Conservation (phyloP, 2,113 vertebrate genomes). For the Actenoides lindsayi region DNA sequence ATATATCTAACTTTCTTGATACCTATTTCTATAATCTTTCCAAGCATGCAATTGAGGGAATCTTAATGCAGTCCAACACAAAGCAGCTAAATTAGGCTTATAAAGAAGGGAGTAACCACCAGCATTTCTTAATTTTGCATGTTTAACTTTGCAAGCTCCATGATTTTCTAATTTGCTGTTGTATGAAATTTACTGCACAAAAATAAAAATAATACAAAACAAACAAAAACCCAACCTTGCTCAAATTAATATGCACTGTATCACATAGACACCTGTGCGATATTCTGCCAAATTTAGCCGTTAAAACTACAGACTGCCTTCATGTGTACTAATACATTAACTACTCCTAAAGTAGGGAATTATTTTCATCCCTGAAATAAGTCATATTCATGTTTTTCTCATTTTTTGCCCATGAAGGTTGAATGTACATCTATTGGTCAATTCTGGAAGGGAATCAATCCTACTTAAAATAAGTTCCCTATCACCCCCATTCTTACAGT, state of each 20-base stretch:
- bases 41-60: background rate
- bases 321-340: background rate
- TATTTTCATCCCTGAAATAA: background rate
- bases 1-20: background rate
- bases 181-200: background rate
- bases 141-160: background rate
- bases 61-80: background rate
- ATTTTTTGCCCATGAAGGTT: background rate
- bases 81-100: background rate
- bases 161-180: background rate
- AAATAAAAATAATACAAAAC: background rate
- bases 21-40: background rate
- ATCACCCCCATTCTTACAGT: accelerated
- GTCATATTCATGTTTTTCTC: accelerated
- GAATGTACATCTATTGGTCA: accelerated
- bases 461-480: background rate
- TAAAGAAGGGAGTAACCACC: background rate
- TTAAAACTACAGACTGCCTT: background rate
- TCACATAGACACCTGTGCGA: background rate
- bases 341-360: background rate
- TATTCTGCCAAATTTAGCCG: background rate
- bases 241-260: background rate
- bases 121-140: background rate
- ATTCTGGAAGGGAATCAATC: accelerated
- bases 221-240: background rate